phyloP scores from a whole-genome alignment of 2,113 vertebrate genomes.

The Turnix velox region DNA sequence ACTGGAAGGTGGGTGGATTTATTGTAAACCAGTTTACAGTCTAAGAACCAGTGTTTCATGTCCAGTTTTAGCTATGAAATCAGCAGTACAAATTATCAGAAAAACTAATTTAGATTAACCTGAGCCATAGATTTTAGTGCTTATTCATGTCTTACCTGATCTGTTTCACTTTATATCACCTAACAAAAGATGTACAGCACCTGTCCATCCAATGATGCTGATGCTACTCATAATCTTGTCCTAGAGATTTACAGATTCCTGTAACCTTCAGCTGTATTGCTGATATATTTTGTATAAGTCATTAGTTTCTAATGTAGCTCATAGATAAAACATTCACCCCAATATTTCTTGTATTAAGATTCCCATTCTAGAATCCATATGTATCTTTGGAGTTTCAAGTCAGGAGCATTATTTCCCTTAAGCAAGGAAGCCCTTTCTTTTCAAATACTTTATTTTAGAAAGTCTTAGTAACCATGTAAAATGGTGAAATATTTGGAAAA shows the following conservation, averaged over 20 bases:
- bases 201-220: not conserved
- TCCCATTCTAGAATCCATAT: not conserved
- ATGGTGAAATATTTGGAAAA: not conserved
- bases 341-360: not conserved
- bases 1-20: constrained; percentile 24
- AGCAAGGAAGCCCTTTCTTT: not conserved
- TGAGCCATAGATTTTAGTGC: not conserved
- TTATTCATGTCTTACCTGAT: not conserved
- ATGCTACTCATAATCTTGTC: not conserved
- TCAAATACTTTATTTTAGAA: not conserved
- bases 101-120: not conserved
- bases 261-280: not conserved
- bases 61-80: constrained; percentile 5
- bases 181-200: not conserved
- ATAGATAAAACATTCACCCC: not conserved
- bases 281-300: not conserved
- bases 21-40: not conserved
- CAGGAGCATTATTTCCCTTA: not conserved
- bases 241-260: not conserved
- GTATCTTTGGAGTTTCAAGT: not conserved
- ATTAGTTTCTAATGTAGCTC: not conserved
- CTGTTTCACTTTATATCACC: not conserved
- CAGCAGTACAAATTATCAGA: not conserved
- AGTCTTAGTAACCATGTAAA: not conserved
- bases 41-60: not conserved